Percentiles rank a stretch among this genome's conserved stretches.
Conservation (phyloP, 2,113 vertebrate genomes). For the Phalacrocorax aristotelis region DNA sequence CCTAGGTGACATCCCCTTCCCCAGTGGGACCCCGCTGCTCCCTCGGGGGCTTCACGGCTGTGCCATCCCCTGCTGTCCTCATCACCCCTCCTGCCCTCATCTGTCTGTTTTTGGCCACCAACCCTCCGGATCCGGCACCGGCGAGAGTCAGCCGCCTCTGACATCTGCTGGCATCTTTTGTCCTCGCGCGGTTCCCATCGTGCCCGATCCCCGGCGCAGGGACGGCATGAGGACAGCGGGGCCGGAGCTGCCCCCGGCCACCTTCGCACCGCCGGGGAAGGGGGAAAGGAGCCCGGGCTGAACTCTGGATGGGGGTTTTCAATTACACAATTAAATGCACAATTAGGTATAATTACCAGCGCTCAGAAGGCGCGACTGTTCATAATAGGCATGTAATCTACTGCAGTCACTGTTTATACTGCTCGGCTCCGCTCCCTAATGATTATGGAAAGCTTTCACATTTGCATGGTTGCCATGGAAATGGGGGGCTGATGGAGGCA, state of each 20-base stretch:
- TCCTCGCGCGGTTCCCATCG: not conserved
- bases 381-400: conserved; percentile 80
- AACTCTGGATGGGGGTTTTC: conserved; percentile 74
- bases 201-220: fast-evolving
- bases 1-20: not conserved
- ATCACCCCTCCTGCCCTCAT: not conserved
- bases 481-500: conserved; percentile 58
- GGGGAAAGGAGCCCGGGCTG: conserved; percentile 35
- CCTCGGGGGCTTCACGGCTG: fast-evolving
- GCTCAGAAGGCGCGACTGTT: conserved; percentile 75
- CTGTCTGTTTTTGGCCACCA: not conserved
- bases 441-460: conserved; percentile 76
- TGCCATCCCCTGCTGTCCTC: not conserved
- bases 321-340: conserved; percentile 85
- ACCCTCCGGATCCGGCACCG: fast-evolving
- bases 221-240: not conserved
- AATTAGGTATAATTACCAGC: conserved; percentile 82
- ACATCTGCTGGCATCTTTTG: not conserved
- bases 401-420: conserved; percentile 79
- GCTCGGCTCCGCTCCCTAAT: conserved; percentile 69
- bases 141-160: fast-evolving
- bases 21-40: not conserved
- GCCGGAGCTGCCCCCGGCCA: not conserved
- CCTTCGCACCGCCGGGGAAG: fast-evolving
- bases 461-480: conserved; percentile 78